These are phyloP conservation scores for Coreoperca whiteheadi DNA, from an alignment of 2,113 vertebrate genomes.

Conservation along the genomic window DNA sequence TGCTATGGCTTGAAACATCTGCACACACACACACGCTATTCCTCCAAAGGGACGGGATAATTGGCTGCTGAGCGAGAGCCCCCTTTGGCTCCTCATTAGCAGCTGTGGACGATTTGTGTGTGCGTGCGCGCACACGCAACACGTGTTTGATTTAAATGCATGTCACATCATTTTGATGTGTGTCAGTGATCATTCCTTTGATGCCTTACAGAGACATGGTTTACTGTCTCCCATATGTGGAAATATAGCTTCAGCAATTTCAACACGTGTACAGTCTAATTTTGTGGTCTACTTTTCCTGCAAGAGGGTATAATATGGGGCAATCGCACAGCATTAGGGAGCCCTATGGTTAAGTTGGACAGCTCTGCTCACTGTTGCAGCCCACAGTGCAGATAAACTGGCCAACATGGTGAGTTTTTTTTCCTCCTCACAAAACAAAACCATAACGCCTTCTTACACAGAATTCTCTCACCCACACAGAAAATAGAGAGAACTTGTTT, in stretches of 20 bases:
- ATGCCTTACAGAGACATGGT: conserved; percentile 31
- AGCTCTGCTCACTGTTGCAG: conserved; percentile 21
- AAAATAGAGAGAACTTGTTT: conserved; percentile 15
- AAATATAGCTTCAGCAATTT: background rate
- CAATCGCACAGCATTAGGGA: conserved; percentile 51
- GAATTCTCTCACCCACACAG: conserved; percentile 24
- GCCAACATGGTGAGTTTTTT: background rate
- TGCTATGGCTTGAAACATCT: conserved; percentile 46
- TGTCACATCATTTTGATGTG: conserved; percentile 34
- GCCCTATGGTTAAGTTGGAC: conserved; percentile 34
- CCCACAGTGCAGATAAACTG: conserved; percentile 20
- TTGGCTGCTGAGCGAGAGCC: conserved; percentile 77
- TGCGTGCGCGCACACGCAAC: background rate
- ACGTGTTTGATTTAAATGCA: conserved; percentile 47
- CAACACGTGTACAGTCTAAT: conserved; percentile 5
- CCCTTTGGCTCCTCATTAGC: conserved; percentile 80
- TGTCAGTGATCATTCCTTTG: conserved; percentile 47
- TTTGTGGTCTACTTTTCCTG: conserved; percentile 9
- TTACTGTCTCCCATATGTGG: conserved; percentile 13
- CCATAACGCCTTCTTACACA: background rate
- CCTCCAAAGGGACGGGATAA: conserved; percentile 75
- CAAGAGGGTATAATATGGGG: conserved; percentile 35
- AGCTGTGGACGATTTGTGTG: conserved; percentile 40
- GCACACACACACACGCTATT: conserved; percentile 32
- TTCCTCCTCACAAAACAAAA: conserved; percentile 17